These are phyloP conservation scores for Lutjanus campechanus DNA, from an alignment of 2,797 vertebrate genomes.

Conservation along the genomic window DNA sequence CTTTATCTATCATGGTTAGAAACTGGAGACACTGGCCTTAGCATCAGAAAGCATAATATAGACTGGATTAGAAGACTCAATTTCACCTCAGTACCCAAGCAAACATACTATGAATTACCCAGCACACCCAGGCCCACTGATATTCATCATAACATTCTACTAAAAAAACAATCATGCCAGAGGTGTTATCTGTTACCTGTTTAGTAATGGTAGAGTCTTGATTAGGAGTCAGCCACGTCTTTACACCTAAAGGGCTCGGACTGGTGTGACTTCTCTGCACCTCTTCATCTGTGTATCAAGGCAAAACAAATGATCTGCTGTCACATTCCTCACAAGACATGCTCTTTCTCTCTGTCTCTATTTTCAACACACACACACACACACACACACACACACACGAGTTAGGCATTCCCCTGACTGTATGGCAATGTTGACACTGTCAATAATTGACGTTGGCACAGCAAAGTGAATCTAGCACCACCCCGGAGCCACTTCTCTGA, in stretches of 20 bases:
- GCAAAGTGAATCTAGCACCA: slow-evolving; percentile 50
- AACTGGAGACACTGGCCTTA: not conserved
- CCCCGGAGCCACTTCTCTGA: slow-evolving; percentile 48
- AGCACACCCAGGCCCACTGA: not conserved
- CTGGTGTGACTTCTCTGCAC: slow-evolving; percentile 55
- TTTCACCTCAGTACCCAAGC: not conserved
- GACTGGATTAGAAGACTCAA: not conserved
- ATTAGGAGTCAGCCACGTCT: slow-evolving; percentile 55
- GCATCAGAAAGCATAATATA: not conserved
- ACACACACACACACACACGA: slow-evolving; percentile 33
- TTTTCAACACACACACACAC: slow-evolving; percentile 4
- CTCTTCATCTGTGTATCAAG: slow-evolving; percentile 69
- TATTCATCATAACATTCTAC: not conserved
- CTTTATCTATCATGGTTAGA: slow-evolving; percentile 3
- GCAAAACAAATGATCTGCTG: slow-evolving; percentile 70
- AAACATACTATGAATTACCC: not conserved
- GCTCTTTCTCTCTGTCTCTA: not conserved
- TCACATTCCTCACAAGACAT: slow-evolving; percentile 36
- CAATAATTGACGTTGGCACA: slow-evolving; percentile 70
- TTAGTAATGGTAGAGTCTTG: slow-evolving; percentile 42
- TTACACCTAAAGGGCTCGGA: slow-evolving; percentile 35
- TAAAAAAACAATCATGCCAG: not conserved
- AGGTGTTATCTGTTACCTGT: slow-evolving; percentile 66
- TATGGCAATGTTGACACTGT: slow-evolving; percentile 77
- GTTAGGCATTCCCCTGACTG: slow-evolving; percentile 20